phyloP scores from a whole-genome alignment of 2,888 invertebrate species.

The Itoplectis maculator region DNA sequence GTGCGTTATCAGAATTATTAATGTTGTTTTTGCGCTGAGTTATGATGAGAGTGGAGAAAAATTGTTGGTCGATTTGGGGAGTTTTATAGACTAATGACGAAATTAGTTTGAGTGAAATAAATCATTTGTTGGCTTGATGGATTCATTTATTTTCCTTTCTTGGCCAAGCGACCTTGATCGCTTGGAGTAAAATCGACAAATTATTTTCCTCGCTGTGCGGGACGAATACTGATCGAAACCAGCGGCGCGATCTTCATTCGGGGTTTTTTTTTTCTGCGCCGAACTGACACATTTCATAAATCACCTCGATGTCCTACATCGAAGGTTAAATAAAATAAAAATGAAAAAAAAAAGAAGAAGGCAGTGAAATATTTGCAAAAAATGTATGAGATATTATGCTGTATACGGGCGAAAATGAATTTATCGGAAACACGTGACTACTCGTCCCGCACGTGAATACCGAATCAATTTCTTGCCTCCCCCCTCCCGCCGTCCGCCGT shows the following conservation, averaged over 20 bases:
- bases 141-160: not conserved
- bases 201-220: not conserved
- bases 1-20: not conserved
- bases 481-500: not conserved
- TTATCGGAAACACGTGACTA: slow-evolving; percentile 52
- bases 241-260: not conserved
- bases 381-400: slow-evolving; percentile 26
- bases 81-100: no score
- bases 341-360: slow-evolving; percentile 9
- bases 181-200: not conserved
- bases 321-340: slow-evolving; percentile 5
- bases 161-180: not conserved
- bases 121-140: no score
- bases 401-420: slow-evolving; percentile 39
- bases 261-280: no score
- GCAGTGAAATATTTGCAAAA: slow-evolving; percentile 26
- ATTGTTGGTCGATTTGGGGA: no score
- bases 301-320: not conserved
- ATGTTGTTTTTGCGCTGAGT: not conserved
- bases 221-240: not conserved
- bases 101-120: no score
- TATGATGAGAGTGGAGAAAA: no score
- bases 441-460: slow-evolving; percentile 20
- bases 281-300: slow-evolving; percentile 2
- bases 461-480: slow-evolving; percentile 33